Conservation (phyloP, 2,113 vertebrate genomes). For the Dissostichus mawsoni region DNA sequence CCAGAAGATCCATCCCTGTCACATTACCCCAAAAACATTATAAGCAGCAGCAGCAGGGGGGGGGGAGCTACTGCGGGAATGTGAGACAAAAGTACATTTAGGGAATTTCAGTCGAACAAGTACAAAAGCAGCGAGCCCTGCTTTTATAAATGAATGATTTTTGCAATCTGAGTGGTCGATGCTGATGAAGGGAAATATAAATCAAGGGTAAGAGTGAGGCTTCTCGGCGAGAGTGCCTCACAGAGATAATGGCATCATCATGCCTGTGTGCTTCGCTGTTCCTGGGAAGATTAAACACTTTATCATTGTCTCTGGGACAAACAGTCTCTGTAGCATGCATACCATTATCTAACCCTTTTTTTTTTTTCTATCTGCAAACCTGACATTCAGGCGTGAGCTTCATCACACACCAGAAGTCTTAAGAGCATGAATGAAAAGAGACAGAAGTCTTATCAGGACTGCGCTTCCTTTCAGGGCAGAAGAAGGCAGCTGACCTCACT, state of each 20-base stretch:
- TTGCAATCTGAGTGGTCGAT: conserved; percentile 72
- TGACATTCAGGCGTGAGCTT: conserved; percentile 38
- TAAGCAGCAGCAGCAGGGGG: conserved; percentile 8
- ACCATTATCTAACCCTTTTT: conserved; percentile 62
- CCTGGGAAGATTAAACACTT: conserved; percentile 83
- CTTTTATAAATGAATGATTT: conserved; percentile 79
- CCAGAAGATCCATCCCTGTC: conserved; percentile 68
- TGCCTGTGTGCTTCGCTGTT: conserved; percentile 70
- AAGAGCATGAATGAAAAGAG: conserved; percentile 46
- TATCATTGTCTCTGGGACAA: conserved; percentile 81
- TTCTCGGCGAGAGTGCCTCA: conserved; percentile 60
- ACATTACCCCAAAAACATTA: conserved; percentile 62
- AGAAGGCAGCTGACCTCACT: conserved; percentile 69
- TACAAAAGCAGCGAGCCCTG: conserved; percentile 57
- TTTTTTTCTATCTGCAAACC: conserved; percentile 4
- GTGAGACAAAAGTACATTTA: conserved; percentile 65
- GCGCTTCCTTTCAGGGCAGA: conserved; percentile 52
- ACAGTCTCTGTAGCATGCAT: conserved; percentile 49
- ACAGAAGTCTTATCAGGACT: conserved; percentile 54
- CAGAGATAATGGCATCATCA: conserved; percentile 79
- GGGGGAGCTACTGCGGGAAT: conserved; percentile 22
- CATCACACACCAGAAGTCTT: conserved; percentile 39
- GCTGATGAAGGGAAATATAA: conserved; percentile 80
- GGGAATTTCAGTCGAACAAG: conserved; percentile 47
- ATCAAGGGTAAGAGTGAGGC: conserved; percentile 69